Evolutionary conservation across 1,140 invertebrate species (phyloP), one percentile per base, ranked within the genome.

Genomic region (Panulirus ornatus): DNA sequence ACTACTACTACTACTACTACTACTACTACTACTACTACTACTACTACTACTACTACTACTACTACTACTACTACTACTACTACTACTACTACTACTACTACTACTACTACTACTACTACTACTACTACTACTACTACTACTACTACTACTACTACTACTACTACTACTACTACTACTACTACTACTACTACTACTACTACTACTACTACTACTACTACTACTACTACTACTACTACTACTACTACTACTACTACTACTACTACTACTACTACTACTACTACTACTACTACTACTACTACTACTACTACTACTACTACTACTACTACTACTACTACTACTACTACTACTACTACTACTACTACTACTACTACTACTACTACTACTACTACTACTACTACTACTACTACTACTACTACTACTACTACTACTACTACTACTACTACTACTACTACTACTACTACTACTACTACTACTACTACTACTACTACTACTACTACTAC

Each of bases 1-100:
- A 54, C 51, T 54, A 54, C 51, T 54, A 54, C 51, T 54, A 54
- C 51, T 54, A 54, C 51, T 54, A 54, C 16, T 54, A 54, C 51
- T 54, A 54, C 51, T 54, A 54, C 51, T 54, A 54, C 51, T 54
- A 54, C 51, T 54, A 54, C 51, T 54, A 54, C 51, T 54, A 54
- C 51, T 54, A 54, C 51, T 54, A 54, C 51, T 54, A 54, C 51
- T 54, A 54, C 51, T 54, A 54, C 51, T 19, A 54, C 51, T 19
- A 54, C 51, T 54, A 54, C 51, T 54, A 54, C 51, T 54, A 54
- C 51, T 54, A 54, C 51, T 19, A 54, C 51, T 54, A 54, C 51
- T 54, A 54, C 51, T 54, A 54, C 51, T 54, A 54, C 51, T 54
- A 54, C 51, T 54, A 54, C 51, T 54, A 54, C 51, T 54, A 19